These are phyloP conservation scores for Leptocoma aspasia DNA, from an alignment of 2,113 vertebrate genomes.

Conservation along the genomic window DNA sequence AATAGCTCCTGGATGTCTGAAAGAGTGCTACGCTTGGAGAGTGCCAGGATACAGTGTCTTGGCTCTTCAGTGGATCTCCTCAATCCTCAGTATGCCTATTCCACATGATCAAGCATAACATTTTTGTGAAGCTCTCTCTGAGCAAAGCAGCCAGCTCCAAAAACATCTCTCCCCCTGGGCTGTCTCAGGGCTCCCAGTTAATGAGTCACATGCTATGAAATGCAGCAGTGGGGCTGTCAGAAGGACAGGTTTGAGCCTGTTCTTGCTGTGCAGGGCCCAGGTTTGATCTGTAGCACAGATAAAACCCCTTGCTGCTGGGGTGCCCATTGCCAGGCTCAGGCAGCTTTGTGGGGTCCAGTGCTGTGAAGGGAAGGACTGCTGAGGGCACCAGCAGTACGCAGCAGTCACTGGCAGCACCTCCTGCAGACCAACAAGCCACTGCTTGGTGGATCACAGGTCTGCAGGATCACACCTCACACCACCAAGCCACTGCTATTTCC, in stretches of 20 bases:
- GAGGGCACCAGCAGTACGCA: neutral
- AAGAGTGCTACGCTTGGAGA: fast-evolving
- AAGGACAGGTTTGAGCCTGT: neutral
- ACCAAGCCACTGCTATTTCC: neutral
- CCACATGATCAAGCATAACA: neutral
- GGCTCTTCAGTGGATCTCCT: neutral
- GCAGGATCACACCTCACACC: neutral
- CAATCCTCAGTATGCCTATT: neutral
- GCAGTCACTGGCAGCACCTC: neutral
- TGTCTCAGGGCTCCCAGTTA: neutral
- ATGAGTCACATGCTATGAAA: neutral
- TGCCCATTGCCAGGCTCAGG: fast-evolving
- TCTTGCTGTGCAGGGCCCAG: fast-evolving
- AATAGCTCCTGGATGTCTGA: neutral
- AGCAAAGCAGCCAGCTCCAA: neutral
- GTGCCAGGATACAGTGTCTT: neutral
- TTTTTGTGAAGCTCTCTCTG: neutral
- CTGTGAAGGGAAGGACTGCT: neutral
- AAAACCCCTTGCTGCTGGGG: neutral
- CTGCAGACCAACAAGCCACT: no score
- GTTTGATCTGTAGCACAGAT: neutral
- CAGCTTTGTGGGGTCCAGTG: fast-evolving
- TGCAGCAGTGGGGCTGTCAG: neutral
- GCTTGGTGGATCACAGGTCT: no score
- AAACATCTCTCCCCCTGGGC: neutral